Conservation (phyloP, 2,797 vertebrate genomes). For the Vespertilio murinus region DNA sequence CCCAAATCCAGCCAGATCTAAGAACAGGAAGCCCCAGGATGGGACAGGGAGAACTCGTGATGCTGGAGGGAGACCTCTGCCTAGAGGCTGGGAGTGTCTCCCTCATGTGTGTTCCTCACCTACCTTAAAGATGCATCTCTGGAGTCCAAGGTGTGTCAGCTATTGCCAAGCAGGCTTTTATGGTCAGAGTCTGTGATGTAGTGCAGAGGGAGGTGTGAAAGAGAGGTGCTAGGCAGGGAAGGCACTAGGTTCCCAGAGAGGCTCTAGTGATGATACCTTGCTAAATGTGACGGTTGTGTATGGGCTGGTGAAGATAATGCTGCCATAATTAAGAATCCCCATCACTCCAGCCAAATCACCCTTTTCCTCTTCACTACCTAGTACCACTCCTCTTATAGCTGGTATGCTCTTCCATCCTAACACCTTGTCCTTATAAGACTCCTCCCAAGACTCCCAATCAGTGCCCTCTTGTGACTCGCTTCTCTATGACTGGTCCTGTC, state of each 20-base stretch:
- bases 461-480: not conserved
- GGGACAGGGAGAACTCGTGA: too few species aligned
- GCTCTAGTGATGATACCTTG: not conserved
- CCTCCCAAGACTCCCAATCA: not conserved
- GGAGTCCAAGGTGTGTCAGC: not conserved
- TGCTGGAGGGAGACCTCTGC: not conserved
- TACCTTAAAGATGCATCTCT: not conserved
- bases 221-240: not conserved
- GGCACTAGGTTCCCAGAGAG: not conserved
- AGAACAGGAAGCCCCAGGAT: fast-evolving
- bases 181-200: not conserved
- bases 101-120: not conserved
- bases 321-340: too few species aligned
- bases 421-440: not conserved
- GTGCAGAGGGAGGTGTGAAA: too few species aligned
- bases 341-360: not conserved
- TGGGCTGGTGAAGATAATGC: fast-evolving
- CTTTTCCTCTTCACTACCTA: not conserved
- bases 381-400: not conserved
- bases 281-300: fast-evolving
- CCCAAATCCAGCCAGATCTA: not conserved
- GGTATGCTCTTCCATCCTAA: not conserved
- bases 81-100: not conserved
- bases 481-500: not conserved
- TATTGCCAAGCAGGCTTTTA: not conserved